Conservation (phyloP, 2,888 invertebrate species). For the Melieria crassipennis region DNA sequence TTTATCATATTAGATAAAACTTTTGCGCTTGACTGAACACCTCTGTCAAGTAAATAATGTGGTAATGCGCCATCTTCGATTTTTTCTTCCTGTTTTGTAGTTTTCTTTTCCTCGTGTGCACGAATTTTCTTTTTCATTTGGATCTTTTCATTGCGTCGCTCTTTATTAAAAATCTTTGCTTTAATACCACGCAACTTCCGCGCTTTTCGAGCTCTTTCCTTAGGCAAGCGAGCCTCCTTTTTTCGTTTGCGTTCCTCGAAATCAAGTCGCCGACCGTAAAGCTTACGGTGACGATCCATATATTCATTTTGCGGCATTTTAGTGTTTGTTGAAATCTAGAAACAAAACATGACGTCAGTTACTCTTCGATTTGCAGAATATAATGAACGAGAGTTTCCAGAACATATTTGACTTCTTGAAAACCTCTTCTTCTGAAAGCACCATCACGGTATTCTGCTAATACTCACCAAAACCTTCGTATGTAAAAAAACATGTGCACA, state of each 20-base stretch:
- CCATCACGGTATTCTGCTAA: constrained; percentile 32
- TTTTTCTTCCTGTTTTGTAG: constrained; percentile 84
- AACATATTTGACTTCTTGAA: constrained; percentile 3
- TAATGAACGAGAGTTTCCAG: constrained; percentile 30
- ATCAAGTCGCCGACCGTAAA: constrained; percentile 95
- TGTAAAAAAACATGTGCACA: neutral
- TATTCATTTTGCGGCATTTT: constrained; percentile 99
- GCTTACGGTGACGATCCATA: constrained; percentile 96
- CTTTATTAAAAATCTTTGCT: constrained; percentile 97
- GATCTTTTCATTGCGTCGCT: constrained; percentile 97
- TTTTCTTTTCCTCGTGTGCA: constrained; percentile 95
- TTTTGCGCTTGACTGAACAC: constrained; percentile 92
- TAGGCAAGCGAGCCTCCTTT: constrained; percentile 92
- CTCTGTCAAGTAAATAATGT: constrained; percentile 96
- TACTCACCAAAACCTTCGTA: constrained; percentile 35
- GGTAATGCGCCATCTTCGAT: constrained; percentile 93
- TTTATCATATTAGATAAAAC: constrained; percentile 99
- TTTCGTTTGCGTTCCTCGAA: constrained; percentile 97
- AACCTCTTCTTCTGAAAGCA: constrained; percentile 20
- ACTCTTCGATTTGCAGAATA: constrained; percentile 46
- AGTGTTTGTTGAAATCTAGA: constrained; percentile 11
- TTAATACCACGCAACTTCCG: constrained; percentile 93
- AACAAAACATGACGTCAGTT: constrained; percentile 43
- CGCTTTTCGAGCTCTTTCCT: constrained; percentile 90
- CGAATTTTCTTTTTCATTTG: constrained; percentile 99